Base-by-base conservation (phyloP, 2,888 invertebrate genomes). In the Cheilosia vernalis region DNA sequence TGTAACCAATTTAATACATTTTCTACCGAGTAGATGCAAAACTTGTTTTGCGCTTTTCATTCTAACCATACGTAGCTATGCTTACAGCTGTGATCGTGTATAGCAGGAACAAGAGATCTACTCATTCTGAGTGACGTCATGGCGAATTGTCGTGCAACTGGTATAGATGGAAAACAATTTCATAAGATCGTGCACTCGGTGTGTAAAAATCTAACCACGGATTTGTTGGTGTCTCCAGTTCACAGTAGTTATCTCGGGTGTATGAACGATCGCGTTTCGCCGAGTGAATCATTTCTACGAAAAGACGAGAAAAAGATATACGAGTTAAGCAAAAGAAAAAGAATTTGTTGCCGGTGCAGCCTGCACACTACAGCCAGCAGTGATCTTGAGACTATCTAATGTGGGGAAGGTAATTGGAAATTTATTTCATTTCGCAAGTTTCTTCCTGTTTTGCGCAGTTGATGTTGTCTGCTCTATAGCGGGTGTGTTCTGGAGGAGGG, bases 91-190 rank as follows among this genome's bases (percentile, higher is more conserved):
- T 27, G 61, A 74, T 61, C 60, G 47, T 2, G 5, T 24, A 51
- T 4, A 24, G 21, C 33, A 55, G 47, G 53, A 27, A 13, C 51
- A 42, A 63, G 33, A 21, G 19, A 74, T 61, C 40, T 49, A 74
- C 42, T 42, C 10, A 17, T 9, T 24, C 37, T 84, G 84, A 84
- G 44, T 84, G 84, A 84, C 84, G 84, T 84, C 84, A 84, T 53
- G n/a, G 37, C 9, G 47, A 24, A 51, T 37, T 64, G 33, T 53
- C 37, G 40, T 37, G 27, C 40, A 74, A n/a, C 49, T 19, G 40
- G 51, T 17, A 47, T 17, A 47, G 69, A 47, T 6, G 33, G 58
- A 72, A 72, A 58, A 27, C 37, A 30, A 64, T 72, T 63, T 56
- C 24, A 30, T 53, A 44, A 80, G 33, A 73, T 72, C 40, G 21